These are phyloP conservation scores for Euglossa dilemma DNA, from an alignment of 1,140 invertebrate genomes.

Conservation along the genomic window DNA sequence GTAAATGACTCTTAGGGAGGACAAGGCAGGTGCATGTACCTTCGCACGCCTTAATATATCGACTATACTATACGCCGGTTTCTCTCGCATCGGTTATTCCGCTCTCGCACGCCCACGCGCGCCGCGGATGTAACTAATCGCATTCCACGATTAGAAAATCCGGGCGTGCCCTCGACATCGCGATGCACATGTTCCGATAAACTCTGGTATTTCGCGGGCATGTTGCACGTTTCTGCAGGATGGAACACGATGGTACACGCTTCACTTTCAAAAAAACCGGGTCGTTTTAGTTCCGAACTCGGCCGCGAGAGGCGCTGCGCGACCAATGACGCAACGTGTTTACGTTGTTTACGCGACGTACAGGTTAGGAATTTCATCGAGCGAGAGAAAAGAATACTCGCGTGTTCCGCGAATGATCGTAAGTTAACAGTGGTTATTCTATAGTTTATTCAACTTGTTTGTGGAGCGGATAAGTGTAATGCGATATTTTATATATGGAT, in stretches of 20 bases:
- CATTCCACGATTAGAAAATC: conserved; percentile 61
- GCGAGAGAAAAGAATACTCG: no score
- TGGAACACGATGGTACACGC: neutral
- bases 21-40: conserved; percentile 54
- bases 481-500: no score
- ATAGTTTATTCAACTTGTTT: no score
- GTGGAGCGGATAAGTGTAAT: no score
- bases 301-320: no score
- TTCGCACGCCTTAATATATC: conserved; percentile 52
- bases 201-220: conserved; percentile 23
- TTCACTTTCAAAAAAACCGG: neutral
- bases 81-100: conserved; percentile 48
- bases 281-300: no score
- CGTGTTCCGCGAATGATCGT: no score
- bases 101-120: conserved; percentile 43
- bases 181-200: conserved; percentile 52
- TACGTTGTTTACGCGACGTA: no score
- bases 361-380: no score
- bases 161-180: conserved; percentile 33
- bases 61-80: conserved; percentile 9
- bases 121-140: conserved; percentile 54
- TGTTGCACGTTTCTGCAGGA: neutral
- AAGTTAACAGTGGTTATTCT: no score
- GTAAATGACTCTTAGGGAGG: conserved; percentile 45
- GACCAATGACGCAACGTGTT: no score